Evolutionary conservation across 2,888 invertebrate species (phyloP).

Genomic region (Calephelis perditalis): DNA sequence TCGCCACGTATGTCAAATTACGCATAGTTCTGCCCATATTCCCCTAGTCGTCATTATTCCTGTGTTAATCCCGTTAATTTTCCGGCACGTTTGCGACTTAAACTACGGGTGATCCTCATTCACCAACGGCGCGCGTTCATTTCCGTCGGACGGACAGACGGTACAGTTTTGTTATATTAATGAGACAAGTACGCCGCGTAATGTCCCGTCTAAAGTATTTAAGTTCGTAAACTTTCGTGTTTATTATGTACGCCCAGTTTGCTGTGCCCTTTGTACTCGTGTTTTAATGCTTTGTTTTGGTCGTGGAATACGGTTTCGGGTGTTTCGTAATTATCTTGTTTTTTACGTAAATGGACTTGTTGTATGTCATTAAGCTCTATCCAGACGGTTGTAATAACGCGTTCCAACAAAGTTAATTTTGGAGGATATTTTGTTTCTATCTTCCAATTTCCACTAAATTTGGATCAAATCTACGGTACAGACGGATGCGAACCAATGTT

Average conservation of each 20-base stretch:
- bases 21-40: too few species aligned
- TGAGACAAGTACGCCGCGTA: constrained; percentile 23
- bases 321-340: constrained; percentile 27
- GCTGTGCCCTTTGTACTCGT: constrained; percentile 21
- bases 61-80: too few species aligned
- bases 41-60: too few species aligned
- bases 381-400: too few species aligned
- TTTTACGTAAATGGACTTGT: constrained; percentile 18
- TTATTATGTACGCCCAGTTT: constrained; percentile 19
- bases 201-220: constrained; percentile 25
- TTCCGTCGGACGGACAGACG: constrained; percentile 4
- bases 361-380: too few species aligned
- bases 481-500: too few species aligned
- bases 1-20: too few species aligned
- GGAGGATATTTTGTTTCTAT: too few species aligned
- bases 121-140: not conserved
- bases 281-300: constrained; percentile 26
- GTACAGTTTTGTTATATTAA: constrained; percentile 9
- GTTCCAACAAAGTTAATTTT: too few species aligned
- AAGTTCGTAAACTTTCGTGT: constrained; percentile 23
- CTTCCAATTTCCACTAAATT: too few species aligned
- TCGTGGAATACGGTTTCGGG: constrained; percentile 21
- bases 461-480: too few species aligned
- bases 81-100: not conserved
- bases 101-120: not conserved